These are phyloP conservation scores for Sebastes reedi DNA, from an alignment of 2,797 vertebrate genomes.

Conservation along the genomic window DNA sequence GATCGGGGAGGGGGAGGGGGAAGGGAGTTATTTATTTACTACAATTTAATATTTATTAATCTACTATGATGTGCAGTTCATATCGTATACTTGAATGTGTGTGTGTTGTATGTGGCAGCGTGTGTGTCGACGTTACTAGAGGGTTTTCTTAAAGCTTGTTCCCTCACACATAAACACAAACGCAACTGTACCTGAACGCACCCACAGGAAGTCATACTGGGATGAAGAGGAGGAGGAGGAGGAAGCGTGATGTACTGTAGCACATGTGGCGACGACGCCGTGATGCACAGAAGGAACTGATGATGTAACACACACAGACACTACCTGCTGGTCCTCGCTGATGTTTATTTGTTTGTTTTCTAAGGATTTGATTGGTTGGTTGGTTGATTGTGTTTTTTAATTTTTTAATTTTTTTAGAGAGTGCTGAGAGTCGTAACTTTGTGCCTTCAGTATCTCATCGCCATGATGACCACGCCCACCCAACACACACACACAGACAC, in stretches of 20 bases:
- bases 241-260: conserved; percentile 45
- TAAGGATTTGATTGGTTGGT: conserved; percentile 58
- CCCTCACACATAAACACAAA: conserved; percentile 55
- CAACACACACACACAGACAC: conserved; percentile 24
- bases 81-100: conserved; percentile 72
- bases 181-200: conserved; percentile 41
- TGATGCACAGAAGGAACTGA: conserved; percentile 30
- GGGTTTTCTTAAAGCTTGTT: conserved; percentile 53
- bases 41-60: conserved; percentile 73
- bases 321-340: conserved; percentile 59
- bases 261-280: conserved; percentile 16
- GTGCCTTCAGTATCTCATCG: conserved; percentile 76
- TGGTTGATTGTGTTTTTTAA: conserved; percentile 57
- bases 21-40: conserved; percentile 64
- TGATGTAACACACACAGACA: conserved; percentile 36
- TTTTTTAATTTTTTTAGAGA: conserved; percentile 52
- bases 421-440: conserved; percentile 79
- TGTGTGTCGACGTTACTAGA: not conserved
- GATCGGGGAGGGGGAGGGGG: not conserved
- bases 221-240: not conserved
- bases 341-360: conserved; percentile 53
- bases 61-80: conserved; percentile 57
- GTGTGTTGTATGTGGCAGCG: conserved; percentile 25
- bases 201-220: not conserved
- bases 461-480: conserved; percentile 70